Base-by-base conservation (phyloP, 2,797 vertebrate genomes). In the Meriones psammophilus region DNA sequence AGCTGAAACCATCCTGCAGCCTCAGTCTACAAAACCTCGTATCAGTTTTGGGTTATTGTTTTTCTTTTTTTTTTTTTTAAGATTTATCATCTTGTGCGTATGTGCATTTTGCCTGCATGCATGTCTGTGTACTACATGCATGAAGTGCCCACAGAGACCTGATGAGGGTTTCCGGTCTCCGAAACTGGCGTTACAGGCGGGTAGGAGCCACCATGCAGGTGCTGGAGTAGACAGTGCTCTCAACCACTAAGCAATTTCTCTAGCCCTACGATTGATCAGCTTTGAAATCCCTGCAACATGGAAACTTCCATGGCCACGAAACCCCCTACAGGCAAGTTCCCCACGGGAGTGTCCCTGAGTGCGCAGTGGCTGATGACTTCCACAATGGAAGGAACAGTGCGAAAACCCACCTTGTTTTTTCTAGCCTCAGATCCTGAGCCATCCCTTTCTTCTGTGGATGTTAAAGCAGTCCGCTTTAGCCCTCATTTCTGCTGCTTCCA, bases 381-480 rank as follows among this genome's bases (percentile, higher is more conserved):
- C 26, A 8, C 42, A 2, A 2, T 0, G 3, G 4, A 36, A 17
- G 1, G 8, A 28, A 18, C 68, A 18, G 66, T 0, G 17, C 30
- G 17, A 30, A 78, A 56, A 4, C n/a, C 0, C 66, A 18, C 1
- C 1, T 0, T 73, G 71, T 26, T 15, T 60, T 56, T 77, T 36
- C 56, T 1, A 0, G n/a, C 88, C 46, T 69, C 26, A 2, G 76
- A 24, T 62, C 62, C 46, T 8, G 36, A 36, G 28, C 20, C 84
- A 62, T 46, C 33, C 33, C 71, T 56, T 77, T 60, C 60, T 50
- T 78, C 62, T 56, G 33, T 78, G 8, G 30, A 64, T 10, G 17
- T 18, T 28, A 46, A 68, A 36, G 26, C 42, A 22, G 39, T 1
- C 3, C 33, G 5, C 10, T 1, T 24, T 1, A 1, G 12, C 74